Conservation (phyloP, 2,888 invertebrate species). For the Drosophila borborema region DNA sequence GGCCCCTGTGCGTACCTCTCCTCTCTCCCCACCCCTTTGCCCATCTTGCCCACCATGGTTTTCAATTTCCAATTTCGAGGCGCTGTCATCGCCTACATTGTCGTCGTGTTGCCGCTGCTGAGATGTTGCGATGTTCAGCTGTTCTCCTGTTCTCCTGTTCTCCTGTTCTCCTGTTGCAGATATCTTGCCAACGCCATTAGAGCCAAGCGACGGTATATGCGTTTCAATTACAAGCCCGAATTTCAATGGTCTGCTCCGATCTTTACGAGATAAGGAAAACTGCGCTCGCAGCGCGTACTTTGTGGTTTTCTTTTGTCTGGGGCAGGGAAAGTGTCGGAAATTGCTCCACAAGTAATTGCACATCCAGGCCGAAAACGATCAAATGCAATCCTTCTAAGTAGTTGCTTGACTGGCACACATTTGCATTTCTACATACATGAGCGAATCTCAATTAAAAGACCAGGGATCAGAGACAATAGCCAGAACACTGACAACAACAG, state of each 20-base stretch:
- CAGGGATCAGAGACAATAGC: constrained; percentile 25
- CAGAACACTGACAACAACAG: constrained; percentile 35
- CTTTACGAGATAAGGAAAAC: constrained; percentile 48
- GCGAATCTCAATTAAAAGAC: constrained; percentile 72
- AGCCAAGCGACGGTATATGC: constrained; percentile 60
- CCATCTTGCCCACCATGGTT: constrained; percentile 18
- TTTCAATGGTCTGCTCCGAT: constrained; percentile 66
- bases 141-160: no score
- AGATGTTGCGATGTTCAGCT: constrained; percentile 20
- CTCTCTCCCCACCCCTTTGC: not conserved
- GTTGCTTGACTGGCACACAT: constrained; percentile 62
- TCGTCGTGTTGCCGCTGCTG: constrained; percentile 43
- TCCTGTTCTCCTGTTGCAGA: constrained; percentile 43
- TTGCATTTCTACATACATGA: constrained; percentile 58
- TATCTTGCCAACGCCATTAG: constrained; percentile 70
- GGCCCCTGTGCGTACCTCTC: constrained; percentile 44
- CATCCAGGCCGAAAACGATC: constrained; percentile 24
- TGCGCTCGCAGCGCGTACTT: constrained; percentile 22
- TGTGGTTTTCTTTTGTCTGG: constrained; percentile 22
- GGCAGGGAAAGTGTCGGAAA: constrained; percentile 72
- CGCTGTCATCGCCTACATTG: constrained; percentile 78
- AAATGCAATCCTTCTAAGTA: constrained; percentile 60
- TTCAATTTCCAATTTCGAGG: constrained; percentile 56
- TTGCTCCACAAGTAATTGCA: constrained; percentile 68
- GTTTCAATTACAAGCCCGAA: constrained; percentile 74